These are phyloP conservation scores for Hephaestus fuliginosus DNA, from an alignment of 2,797 vertebrate species.

Conservation along the genomic window DNA sequence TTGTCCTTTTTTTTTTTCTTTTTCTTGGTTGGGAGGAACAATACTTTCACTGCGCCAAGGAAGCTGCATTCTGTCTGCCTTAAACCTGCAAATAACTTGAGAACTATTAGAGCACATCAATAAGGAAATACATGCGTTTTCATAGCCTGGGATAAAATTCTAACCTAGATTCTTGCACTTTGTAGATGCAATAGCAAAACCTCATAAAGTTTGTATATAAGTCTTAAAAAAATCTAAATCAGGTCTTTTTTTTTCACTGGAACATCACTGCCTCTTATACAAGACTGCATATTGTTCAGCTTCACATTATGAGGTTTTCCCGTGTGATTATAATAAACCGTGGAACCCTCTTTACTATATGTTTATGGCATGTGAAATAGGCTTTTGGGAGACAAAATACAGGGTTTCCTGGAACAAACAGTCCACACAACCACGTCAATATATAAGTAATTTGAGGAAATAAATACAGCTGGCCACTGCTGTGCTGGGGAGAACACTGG, in stretches of 20 bases:
- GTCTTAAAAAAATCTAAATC: not conserved
- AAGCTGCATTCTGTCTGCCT: not conserved
- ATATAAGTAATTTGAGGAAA: constrained; percentile 42
- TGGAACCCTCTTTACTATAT: not conserved
- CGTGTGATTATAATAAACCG: constrained; percentile 5
- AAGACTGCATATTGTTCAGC: not conserved
- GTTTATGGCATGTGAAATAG: constrained; percentile 3
- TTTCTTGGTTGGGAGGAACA: no score
- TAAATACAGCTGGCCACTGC: constrained; percentile 35
- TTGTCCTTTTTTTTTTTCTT: constrained; percentile 8
- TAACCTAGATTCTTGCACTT: not conserved
- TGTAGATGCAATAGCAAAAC: constrained; percentile 5
- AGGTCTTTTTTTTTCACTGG: not conserved
- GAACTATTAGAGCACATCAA: constrained; percentile 1
- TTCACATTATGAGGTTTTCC: not conserved
- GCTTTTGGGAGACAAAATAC: constrained; percentile 6
- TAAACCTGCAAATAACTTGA: constrained; percentile 10
- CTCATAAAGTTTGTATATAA: not conserved
- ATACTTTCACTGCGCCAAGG: not conserved
- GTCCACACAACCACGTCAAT: constrained; percentile 35
- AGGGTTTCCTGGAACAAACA: constrained; percentile 28
- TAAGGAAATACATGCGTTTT: not conserved
- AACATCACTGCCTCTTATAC: not conserved
- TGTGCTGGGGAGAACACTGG: constrained; percentile 27
- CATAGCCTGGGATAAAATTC: not conserved